Percentiles rank a stretch among this genome's conserved stretches.
These are phyloP conservation scores for Pogoniulus pusillus DNA, from an alignment of 2,797 vertebrate genomes.

Conservation along the genomic window DNA sequence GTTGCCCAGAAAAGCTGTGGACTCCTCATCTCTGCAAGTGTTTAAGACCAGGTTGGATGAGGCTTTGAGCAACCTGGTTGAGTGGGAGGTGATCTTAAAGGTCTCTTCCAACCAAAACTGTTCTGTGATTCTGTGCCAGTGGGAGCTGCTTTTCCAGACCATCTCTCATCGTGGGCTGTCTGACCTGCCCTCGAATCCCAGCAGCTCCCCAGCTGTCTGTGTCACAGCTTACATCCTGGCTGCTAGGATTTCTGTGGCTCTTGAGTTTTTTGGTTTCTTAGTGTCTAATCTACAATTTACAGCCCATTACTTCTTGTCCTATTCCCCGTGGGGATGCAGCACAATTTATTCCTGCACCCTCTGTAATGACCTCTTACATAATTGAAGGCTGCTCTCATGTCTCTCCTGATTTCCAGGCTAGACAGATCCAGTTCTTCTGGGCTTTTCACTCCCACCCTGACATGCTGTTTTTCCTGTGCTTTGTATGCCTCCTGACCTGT, in stretches of 20 bases:
- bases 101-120: no score
- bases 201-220: background rate
- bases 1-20: no score
- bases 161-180: background rate
- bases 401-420: background rate
- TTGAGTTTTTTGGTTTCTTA: background rate
- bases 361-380: background rate
- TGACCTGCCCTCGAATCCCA: background rate
- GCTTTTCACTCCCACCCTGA: no score
- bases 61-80: no score
- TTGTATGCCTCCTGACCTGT: background rate
- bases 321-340: background rate
- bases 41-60: no score
- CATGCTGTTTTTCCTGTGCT: background rate
- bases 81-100: no score
- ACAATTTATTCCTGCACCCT: conserved; percentile 18
- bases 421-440: background rate
- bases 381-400: background rate
- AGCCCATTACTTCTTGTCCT: conserved; percentile 26
- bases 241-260: background rate
- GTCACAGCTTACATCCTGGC: background rate
- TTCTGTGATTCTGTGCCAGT: no score
- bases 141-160: background rate
- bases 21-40: no score
- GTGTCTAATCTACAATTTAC: conserved; percentile 18